A percentile compares a stretch with the other conserved stretches of the same genome.
These are phyloP conservation scores for Caenorhabditis tropicalis DNA, from an alignment of 1,140 invertebrate species.

Conservation along the genomic window DNA sequence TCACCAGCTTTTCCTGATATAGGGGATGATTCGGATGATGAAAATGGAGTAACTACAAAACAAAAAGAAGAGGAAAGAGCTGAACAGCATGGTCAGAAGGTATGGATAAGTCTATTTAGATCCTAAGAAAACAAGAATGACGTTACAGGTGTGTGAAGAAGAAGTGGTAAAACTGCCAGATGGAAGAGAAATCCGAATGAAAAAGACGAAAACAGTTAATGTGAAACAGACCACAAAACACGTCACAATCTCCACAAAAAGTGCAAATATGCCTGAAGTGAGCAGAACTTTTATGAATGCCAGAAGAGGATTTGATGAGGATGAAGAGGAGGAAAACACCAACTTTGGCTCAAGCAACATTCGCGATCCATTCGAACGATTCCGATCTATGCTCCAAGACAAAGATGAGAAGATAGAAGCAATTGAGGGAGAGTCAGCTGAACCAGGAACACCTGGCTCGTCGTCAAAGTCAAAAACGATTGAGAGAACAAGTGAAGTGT, in stretches of 20 bases:
- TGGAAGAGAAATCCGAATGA: constrained; percentile 58
- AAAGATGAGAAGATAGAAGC: constrained; percentile 35
- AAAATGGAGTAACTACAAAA: constrained; percentile 56
- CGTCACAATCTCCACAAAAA: constrained; percentile 48
- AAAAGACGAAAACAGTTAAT: constrained; percentile 61
- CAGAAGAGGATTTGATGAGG: constrained; percentile 39
- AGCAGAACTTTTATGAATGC: constrained; percentile 48
- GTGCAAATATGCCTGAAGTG: constrained; percentile 45
- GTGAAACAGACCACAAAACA: constrained; percentile 55
- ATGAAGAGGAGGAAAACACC: constrained; percentile 48
- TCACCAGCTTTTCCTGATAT: constrained; percentile 56
- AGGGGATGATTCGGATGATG: constrained; percentile 59
- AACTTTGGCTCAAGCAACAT: constrained; percentile 33
- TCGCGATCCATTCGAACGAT: constrained; percentile 5
- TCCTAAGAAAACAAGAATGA: background rate
- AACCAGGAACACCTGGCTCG: constrained; percentile 34
- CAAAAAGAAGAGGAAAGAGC: constrained; percentile 59
- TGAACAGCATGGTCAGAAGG: constrained; percentile 60
- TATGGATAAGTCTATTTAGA: background rate
- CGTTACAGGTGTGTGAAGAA: constrained; percentile 57
- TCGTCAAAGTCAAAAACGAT: constrained; percentile 54
- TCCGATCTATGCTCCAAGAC: constrained; percentile 13
- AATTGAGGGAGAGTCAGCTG: constrained; percentile 3
- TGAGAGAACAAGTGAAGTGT: constrained; percentile 54
- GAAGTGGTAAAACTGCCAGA: constrained; percentile 59